Evolutionary conservation across 2,113 vertebrate genomes (phyloP).

Genomic region (Galbula dea): DNA sequence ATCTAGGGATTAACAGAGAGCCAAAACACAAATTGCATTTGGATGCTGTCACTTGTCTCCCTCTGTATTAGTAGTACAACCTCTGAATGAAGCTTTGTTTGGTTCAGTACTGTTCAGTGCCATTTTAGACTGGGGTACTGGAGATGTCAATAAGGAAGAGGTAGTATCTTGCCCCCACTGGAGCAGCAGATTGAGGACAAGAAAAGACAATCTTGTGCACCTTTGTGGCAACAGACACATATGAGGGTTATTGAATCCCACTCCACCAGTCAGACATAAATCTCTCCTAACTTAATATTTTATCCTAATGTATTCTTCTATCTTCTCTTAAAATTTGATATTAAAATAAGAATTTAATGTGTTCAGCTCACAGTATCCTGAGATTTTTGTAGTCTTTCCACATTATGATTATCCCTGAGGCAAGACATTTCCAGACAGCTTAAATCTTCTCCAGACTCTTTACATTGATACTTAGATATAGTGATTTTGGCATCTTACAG

Average conservation of each 20-base stretch:
- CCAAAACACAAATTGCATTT: background rate
- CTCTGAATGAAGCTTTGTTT: background rate
- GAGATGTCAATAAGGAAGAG: accelerated
- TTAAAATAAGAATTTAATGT: background rate
- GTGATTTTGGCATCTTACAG: background rate
- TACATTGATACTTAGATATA: background rate
- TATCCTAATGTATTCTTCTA: background rate
- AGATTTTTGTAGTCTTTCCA: background rate
- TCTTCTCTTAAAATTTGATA: background rate
- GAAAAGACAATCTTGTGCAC: background rate
- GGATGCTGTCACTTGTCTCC: background rate
- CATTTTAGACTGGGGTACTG: background rate
- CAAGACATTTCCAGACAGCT: background rate
- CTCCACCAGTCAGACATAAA: background rate
- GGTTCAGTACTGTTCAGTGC: background rate
- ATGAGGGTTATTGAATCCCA: background rate
- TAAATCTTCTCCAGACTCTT: background rate
- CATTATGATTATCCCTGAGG: accelerated
- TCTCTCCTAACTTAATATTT: background rate
- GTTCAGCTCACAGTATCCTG: background rate
- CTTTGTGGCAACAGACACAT: background rate
- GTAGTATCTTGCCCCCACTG: accelerated
- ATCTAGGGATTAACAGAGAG: background rate
- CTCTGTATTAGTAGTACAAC: background rate
- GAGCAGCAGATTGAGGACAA: background rate